phyloP scores from a whole-genome alignment of 1,140 invertebrate species.

The Aphaenogaster floridana region DNA sequence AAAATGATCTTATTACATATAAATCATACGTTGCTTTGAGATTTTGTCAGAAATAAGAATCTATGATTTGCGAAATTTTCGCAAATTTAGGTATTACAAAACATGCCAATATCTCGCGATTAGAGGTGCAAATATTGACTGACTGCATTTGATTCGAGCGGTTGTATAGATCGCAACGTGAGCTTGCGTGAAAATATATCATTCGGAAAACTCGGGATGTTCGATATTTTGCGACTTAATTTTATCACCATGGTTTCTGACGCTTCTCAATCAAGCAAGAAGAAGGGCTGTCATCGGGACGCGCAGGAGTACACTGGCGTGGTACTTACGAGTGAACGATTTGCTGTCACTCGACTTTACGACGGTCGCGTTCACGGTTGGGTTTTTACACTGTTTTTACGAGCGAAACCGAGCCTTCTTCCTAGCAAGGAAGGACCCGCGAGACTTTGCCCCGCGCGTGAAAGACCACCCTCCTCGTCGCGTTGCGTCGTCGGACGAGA shows the following conservation, averaged over 20 bases:
- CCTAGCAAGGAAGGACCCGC: not conserved
- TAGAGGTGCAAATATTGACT: not conserved
- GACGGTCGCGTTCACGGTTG: constrained; percentile 1
- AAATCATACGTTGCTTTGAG: not conserved
- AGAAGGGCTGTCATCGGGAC: not conserved
- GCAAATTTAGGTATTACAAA: not conserved
- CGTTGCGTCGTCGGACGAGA: constrained; percentile 13
- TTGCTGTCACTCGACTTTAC: constrained; percentile 47
- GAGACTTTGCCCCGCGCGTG: not conserved
- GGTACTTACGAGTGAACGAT: constrained; percentile 56
- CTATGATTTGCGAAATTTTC: not conserved
- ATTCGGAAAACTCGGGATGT: not conserved
- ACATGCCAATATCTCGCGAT: not conserved
- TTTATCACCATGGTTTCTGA: not conserved
- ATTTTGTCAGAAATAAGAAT: not conserved
- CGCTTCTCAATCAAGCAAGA: not conserved
- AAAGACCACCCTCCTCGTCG: constrained; percentile 1
- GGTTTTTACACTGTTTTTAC: constrained; percentile 59
- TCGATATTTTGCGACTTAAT: constrained; percentile 38
- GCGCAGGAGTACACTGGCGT: not conserved
- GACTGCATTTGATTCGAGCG: not conserved
- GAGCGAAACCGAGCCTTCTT: constrained; percentile 22
- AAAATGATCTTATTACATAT: constrained; percentile 1
- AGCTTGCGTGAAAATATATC: not conserved
- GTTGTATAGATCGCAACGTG: not conserved